These are phyloP conservation scores for Oxystoma pomonae DNA, from an alignment of 2,888 invertebrate species.

Conservation along the genomic window DNA sequence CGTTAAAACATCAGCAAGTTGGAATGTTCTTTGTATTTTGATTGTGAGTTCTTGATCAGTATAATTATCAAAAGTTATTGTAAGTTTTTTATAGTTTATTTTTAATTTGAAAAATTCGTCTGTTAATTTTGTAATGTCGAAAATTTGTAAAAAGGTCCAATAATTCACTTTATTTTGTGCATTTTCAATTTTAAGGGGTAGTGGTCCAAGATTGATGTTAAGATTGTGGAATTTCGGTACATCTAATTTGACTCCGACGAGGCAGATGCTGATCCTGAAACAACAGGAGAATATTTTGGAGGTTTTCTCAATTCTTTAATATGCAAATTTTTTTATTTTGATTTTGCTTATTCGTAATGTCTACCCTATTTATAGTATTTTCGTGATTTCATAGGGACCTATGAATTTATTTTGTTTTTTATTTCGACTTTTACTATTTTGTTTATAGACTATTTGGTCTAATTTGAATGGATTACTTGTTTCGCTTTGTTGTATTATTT, in stretches of 20 bases:
- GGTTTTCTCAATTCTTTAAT: constrained; percentile 20
- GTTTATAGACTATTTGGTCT: constrained; percentile 12
- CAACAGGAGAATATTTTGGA: constrained; percentile 5
- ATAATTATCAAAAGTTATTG: background rate
- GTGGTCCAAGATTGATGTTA: constrained; percentile 12
- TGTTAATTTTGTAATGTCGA: constrained; percentile 9
- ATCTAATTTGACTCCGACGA: constrained; percentile 2
- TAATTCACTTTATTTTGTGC: constrained; percentile 17
- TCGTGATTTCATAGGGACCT: constrained; percentile 8
- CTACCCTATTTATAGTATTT: constrained; percentile 14
- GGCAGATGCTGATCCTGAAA: constrained; percentile 11
- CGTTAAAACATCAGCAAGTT: constrained; percentile 7
- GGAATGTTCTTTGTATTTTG: constrained; percentile 1
- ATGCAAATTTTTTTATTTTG: constrained; percentile 14
- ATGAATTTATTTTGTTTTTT: constrained; percentile 15
- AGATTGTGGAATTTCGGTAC: constrained; percentile 10
- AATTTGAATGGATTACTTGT: constrained; percentile 1
- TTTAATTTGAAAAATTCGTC: constrained; percentile 10
- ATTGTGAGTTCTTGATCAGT: background rate
- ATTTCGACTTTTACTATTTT: constrained; percentile 8
- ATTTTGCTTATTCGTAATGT: constrained; percentile 11
- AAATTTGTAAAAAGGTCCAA: constrained; percentile 20
- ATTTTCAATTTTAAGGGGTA: constrained; percentile 18
- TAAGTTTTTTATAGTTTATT: background rate
- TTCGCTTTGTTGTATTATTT: constrained; percentile 4